Percentiles rank a stretch among this genome's conserved stretches.
Conservation (phyloP, 2,113 vertebrate species). For the Rostratula benghalensis region DNA sequence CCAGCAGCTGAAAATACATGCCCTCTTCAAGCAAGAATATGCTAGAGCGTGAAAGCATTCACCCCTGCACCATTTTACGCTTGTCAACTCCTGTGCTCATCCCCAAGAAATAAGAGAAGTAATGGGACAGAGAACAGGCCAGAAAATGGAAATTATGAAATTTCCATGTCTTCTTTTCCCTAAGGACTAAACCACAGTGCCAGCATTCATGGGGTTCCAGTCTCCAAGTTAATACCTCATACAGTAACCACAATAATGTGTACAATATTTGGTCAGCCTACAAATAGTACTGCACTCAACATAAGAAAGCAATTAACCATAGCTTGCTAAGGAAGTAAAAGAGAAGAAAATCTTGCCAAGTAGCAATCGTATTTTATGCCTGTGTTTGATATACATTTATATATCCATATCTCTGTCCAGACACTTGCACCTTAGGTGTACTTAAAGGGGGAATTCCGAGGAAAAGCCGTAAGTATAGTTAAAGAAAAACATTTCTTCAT, state of each 20-base stretch:
- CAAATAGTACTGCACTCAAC: conserved; percentile 5
- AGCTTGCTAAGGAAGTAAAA: conserved; percentile 19
- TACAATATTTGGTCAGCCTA: conserved; percentile 7
- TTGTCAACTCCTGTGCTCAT: background rate
- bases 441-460: conserved; percentile 68
- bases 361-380: conserved; percentile 52
- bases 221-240: background rate
- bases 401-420: background rate
- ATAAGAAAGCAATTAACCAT: conserved; percentile 44
- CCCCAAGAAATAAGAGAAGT: background rate
- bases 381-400: conserved; percentile 58
- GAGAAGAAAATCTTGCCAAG: conserved; percentile 24
- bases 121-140: background rate
- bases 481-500: conserved; percentile 71
- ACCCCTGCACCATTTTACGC: background rate
- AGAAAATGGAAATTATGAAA: background rate
- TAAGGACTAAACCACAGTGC: background rate
- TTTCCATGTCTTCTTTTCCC: background rate
- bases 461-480: conserved; percentile 52
- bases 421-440: conserved; percentile 57
- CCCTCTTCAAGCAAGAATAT: background rate
- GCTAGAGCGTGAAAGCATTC: background rate
- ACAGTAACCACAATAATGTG: background rate
- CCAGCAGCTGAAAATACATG: background rate
- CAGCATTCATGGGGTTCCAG: background rate